These are phyloP conservation scores for Troides aeacus DNA, from an alignment of 2,888 invertebrate genomes.

Conservation along the genomic window DNA sequence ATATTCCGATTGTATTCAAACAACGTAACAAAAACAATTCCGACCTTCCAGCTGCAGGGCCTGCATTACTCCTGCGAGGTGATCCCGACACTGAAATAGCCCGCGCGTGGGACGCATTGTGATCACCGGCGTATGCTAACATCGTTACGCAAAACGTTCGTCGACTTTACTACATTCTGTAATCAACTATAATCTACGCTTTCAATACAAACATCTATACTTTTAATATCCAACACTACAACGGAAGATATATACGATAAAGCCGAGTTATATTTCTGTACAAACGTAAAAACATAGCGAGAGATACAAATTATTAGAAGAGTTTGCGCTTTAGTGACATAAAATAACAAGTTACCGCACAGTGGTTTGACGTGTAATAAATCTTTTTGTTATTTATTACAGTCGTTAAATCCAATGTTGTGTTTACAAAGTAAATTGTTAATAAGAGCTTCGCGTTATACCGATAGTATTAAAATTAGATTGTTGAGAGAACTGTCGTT, in stretches of 20 bases:
- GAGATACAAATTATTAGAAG: not conserved
- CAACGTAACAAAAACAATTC: not conserved
- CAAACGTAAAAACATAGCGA: not conserved
- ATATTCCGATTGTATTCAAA: slow-evolving; percentile 29
- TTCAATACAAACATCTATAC: not conserved
- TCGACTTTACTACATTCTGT: slow-evolving; percentile 9
- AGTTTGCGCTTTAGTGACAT: slow-evolving; percentile 1
- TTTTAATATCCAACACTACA: not conserved
- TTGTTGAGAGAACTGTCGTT: not conserved
- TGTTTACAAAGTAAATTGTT: slow-evolving; percentile 6
- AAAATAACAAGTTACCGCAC: slow-evolving; percentile 6
- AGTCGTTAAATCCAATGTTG: slow-evolving; percentile 3
- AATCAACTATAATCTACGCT: slow-evolving; percentile 9
- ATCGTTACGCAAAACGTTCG: not conserved
- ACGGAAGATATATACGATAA: not conserved
- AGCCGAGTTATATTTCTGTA: not conserved
- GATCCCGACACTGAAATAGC: slow-evolving; percentile 56
- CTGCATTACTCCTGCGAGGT: slow-evolving; percentile 19
- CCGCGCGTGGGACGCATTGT: slow-evolving; percentile 59
- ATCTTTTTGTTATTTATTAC: slow-evolving; percentile 17
- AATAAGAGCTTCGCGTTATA: not conserved
- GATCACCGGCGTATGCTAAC: slow-evolving; percentile 35
- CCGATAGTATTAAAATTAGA: not conserved
- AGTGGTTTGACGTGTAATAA: slow-evolving; percentile 20
- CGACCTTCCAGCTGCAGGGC: slow-evolving; percentile 30